These are phyloP conservation scores for Blennius ocellaris DNA, from an alignment of 2,113 vertebrate genomes.

Conservation along the genomic window DNA sequence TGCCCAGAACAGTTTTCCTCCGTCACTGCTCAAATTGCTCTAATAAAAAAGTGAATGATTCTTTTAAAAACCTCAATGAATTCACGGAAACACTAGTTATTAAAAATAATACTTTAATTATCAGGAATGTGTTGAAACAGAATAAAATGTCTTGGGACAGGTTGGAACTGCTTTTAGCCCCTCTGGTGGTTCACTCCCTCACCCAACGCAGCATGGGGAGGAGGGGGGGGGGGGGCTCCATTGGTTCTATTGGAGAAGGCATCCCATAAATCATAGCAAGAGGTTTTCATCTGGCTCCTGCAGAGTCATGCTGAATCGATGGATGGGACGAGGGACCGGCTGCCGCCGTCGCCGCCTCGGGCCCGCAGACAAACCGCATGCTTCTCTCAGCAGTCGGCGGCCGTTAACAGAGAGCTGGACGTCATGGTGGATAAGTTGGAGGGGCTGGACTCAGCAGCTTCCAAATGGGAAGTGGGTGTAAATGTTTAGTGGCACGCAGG, in stretches of 20 bases:
- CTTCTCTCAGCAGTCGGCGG: slow-evolving; percentile 61
- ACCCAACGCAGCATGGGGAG: not conserved
- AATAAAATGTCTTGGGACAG: slow-evolving; percentile 26
- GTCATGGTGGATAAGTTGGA: slow-evolving; percentile 39
- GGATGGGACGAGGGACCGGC: slow-evolving; percentile 35
- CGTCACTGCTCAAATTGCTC: too few species aligned
- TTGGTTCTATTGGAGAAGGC: slow-evolving; percentile 52
- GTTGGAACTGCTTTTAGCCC: slow-evolving; percentile 34
- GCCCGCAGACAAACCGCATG: slow-evolving; percentile 45
- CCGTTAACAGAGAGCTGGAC: slow-evolving; percentile 33
- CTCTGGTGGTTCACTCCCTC: slow-evolving; percentile 22
- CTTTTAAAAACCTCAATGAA: too few species aligned
- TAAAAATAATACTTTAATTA: too few species aligned
- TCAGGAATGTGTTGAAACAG: too few species aligned
- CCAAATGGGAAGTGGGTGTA: slow-evolving; percentile 5
- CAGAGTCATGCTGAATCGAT: slow-evolving; percentile 72
- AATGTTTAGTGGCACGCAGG: slow-evolving; percentile 22
- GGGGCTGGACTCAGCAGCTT: slow-evolving; percentile 19
- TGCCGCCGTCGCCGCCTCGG: slow-evolving; percentile 19
- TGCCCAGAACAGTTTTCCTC: too few species aligned
- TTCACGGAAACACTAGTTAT: too few species aligned
- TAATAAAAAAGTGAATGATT: too few species aligned
- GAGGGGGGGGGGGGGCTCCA: slow-evolving; percentile 41
- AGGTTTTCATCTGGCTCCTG: slow-evolving; percentile 73
- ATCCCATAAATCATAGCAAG: slow-evolving; percentile 77